Evolutionary conservation across 2,888 invertebrate genomes (phyloP).

Genomic region (Hoplodrina ambigua): DNA sequence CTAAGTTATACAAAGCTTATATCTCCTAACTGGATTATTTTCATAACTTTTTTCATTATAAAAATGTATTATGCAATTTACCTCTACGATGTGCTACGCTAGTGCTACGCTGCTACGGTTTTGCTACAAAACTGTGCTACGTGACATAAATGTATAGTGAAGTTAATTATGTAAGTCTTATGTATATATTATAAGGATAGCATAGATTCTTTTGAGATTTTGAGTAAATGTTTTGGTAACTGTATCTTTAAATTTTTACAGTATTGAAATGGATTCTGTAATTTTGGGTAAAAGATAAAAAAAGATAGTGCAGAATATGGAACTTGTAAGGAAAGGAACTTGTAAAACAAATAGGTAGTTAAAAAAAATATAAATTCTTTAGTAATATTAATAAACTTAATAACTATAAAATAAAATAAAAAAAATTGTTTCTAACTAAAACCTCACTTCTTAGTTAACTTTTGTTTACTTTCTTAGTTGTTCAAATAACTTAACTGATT

Average conservation of each 20-base stretch:
- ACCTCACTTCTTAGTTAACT: too few species aligned
- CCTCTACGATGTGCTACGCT: conserved; percentile 29
- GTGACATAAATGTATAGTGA: conserved; percentile 72
- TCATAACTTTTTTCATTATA: conserved; percentile 15
- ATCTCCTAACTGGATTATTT: not conserved
- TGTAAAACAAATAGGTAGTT: too few species aligned
- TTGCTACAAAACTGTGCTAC: conserved; percentile 54
- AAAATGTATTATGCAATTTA: conserved; percentile 34
- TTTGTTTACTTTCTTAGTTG: too few species aligned
- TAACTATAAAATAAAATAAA: too few species aligned
- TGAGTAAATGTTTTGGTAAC: not conserved
- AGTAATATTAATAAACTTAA: too few species aligned
- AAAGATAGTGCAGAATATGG: too few species aligned
- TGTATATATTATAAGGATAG: conserved; percentile 55
- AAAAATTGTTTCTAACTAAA: too few species aligned
- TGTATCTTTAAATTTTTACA: not conserved
- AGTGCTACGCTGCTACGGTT: conserved; percentile 32
- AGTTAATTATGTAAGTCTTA: conserved; percentile 62
- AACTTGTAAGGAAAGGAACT: too few species aligned
- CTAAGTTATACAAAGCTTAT: not conserved
- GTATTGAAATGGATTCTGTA: too few species aligned
- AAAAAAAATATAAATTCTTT: too few species aligned
- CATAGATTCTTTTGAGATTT: conserved; percentile 11
- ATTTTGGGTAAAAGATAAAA: too few species aligned
- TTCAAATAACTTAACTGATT: too few species aligned